These are phyloP conservation scores for Sphyrna mokarran DNA, from an alignment of 2,113 vertebrate genomes.

Conservation along the genomic window DNA sequence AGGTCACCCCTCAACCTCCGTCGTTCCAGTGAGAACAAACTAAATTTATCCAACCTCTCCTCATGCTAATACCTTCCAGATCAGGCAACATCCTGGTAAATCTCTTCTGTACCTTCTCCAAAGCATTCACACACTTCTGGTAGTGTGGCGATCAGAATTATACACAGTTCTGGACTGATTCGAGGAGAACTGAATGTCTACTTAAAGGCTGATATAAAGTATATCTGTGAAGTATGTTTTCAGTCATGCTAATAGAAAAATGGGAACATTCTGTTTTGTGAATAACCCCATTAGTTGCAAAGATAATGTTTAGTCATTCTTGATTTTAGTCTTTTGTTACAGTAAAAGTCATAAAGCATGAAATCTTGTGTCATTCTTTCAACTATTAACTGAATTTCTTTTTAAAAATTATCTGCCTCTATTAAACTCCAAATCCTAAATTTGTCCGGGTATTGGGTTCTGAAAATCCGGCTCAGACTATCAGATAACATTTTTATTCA, in stretches of 20 bases:
- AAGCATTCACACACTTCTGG: too few species aligned
- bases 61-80: too few species aligned
- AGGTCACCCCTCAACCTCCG: too few species aligned
- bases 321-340: background rate
- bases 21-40: too few species aligned
- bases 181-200: background rate
- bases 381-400: background rate
- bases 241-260: too few species aligned
- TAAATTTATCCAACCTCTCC: too few species aligned
- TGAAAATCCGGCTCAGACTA: background rate
- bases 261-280: too few species aligned
- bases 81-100: too few species aligned
- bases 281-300: background rate
- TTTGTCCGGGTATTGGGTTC: background rate
- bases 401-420: too few species aligned
- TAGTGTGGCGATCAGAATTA: too few species aligned
- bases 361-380: background rate
- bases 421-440: background rate
- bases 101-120: too few species aligned
- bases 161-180: background rate
- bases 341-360: background rate
- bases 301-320: background rate
- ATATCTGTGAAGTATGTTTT: background rate
- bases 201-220: background rate
- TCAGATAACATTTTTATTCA: background rate